These are phyloP conservation scores for Dasysyrphus albostriatus DNA, from an alignment of 2,888 invertebrate genomes.

Conservation along the genomic window DNA sequence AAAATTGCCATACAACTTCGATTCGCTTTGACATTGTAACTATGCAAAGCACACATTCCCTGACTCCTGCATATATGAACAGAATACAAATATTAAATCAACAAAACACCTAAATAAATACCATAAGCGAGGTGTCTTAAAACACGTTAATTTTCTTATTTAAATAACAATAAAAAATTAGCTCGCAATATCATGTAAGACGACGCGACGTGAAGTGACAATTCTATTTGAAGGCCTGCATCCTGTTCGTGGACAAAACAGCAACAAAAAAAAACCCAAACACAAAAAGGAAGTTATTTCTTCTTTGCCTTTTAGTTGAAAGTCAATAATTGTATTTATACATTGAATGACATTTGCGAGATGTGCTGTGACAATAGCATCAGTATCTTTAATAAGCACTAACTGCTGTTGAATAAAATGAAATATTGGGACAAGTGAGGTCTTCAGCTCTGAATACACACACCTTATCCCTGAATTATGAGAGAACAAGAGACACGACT, in stretches of 20 bases:
- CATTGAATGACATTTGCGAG: constrained; percentile 24
- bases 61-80: background rate
- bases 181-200: constrained; percentile 1
- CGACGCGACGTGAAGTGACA: background rate
- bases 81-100: background rate
- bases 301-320: background rate
- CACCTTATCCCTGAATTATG: constrained; percentile 38
- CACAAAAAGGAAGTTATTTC: background rate
- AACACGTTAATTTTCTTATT: constrained; percentile 19
- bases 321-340: constrained; percentile 38
- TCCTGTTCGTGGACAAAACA: background rate
- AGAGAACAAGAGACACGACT: constrained; percentile 49
- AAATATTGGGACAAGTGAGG: constrained; percentile 67
- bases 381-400: constrained; percentile 20
- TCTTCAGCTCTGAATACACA: constrained; percentile 42
- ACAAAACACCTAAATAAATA: constrained; percentile 1
- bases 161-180: constrained; percentile 37
- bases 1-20: no score
- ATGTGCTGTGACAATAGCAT: constrained; percentile 45
- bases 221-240: constrained; percentile 20
- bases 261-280: background rate
- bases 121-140: background rate
- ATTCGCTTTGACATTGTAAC: background rate
- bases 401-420: constrained; percentile 46
- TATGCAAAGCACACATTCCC: background rate